These are phyloP conservation scores for Streptopelia turtur DNA, from an alignment of 2,797 vertebrate species.

Conservation along the genomic window DNA sequence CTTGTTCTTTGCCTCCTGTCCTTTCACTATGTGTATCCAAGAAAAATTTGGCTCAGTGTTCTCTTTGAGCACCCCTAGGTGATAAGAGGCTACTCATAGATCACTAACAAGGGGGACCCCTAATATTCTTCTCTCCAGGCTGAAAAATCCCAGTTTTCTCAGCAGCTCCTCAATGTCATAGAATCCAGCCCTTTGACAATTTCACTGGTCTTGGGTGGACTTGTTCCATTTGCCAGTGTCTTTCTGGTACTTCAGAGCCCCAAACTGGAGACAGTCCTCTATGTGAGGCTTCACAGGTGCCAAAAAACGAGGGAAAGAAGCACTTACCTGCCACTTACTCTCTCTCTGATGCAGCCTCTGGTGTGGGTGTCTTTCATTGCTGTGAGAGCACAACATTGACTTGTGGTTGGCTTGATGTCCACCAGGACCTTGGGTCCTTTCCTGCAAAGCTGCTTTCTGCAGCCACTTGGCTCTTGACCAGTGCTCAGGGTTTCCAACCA, in stretches of 20 bases:
- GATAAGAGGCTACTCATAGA: background rate
- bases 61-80: background rate
- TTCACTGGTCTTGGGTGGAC: background rate
- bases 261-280: background rate
- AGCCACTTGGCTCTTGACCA: background rate
- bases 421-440: background rate
- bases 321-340: background rate
- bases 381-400: background rate
- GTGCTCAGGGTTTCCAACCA: background rate
- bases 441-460: background rate
- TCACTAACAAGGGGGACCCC: background rate
- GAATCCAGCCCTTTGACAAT: background rate
- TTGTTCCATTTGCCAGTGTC: background rate
- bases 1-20: background rate
- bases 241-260: background rate
- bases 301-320: background rate
- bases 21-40: background rate
- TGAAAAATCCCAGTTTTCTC: background rate
- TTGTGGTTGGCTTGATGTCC: background rate
- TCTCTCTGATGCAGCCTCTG: background rate
- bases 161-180: background rate
- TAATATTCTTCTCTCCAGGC: background rate
- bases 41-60: background rate
- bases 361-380: background rate
- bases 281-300: background rate